phyloP scores from a whole-genome alignment of 30 jellyfish, hydroid and myxozoan species.

The Hydractinia echinata region DNA sequence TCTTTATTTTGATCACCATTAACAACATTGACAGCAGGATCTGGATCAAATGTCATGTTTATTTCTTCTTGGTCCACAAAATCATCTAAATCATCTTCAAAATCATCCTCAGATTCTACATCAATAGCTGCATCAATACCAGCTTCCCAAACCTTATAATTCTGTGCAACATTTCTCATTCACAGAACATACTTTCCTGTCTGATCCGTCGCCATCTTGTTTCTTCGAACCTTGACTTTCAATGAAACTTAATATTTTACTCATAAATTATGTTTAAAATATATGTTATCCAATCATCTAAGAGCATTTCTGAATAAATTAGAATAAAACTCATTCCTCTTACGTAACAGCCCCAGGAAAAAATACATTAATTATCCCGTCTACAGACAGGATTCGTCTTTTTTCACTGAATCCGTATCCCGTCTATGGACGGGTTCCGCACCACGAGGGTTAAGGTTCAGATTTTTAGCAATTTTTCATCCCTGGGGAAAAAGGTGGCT shows the following conservation, averaged over 20 bases:
- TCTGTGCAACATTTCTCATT: constrained; percentile 18
- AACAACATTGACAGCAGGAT: constrained; percentile 16
- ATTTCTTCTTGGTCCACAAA: not conserved
- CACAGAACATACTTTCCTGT: constrained; percentile 13
- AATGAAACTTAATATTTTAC: too few species aligned
- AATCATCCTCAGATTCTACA: constrained; percentile 21
- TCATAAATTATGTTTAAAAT: too few species aligned
- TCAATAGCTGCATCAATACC: constrained; percentile 15
- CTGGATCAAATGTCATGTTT: constrained; percentile 8
- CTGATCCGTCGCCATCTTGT: constrained; percentile 20
- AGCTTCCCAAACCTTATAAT: constrained; percentile 15
- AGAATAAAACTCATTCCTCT: not conserved
- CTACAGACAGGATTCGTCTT: constrained; percentile 5
- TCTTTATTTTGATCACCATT: constrained; percentile 18
- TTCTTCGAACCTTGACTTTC: not conserved
- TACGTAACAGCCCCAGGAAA: not conserved
- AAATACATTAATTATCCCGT: not conserved
- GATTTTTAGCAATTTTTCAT: too few species aligned
- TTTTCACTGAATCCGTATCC: not conserved
- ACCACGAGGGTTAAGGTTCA: constrained; percentile 14
- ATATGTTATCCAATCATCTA: constrained; percentile 7
- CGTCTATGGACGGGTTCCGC: constrained; percentile 12
- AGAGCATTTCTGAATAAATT: not conserved
- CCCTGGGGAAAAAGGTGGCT: too few species aligned
- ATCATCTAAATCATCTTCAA: constrained; percentile 16